These are phyloP conservation scores for Aphaenogaster rudis DNA, from an alignment of 1,140 invertebrate species.

Conservation along the genomic window DNA sequence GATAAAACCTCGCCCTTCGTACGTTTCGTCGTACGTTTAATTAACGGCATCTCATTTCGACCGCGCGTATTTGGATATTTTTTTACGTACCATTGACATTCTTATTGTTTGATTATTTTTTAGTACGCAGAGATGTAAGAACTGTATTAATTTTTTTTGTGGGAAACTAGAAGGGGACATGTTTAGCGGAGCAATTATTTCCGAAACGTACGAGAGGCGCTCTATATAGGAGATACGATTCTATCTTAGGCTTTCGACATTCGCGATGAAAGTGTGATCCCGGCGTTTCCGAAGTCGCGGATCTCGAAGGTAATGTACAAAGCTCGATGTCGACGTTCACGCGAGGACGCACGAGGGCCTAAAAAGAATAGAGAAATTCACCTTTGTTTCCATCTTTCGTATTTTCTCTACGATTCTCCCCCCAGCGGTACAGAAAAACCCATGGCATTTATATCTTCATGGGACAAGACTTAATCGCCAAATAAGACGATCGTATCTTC, in stretches of 20 bases:
- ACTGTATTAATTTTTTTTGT: neutral
- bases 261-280: conserved; percentile 64
- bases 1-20: conserved; percentile 52
- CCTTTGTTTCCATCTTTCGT: conserved; percentile 15
- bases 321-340: conserved; percentile 72
- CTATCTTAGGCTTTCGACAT: conserved; percentile 32
- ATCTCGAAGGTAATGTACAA: conserved; percentile 62
- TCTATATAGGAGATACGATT: conserved; percentile 6
- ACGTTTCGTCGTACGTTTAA: conserved; percentile 42
- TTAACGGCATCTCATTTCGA: conserved; percentile 10
- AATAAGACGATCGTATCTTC: neutral
- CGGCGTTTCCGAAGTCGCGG: conserved; percentile 54
- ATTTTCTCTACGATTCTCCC: neutral
- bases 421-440: neutral
- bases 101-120: neutral
- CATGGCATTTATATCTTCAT: conserved; percentile 18
- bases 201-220: conserved; percentile 52
- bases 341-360: conserved; percentile 74
- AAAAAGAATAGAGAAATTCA: conserved; percentile 60
- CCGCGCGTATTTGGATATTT: conserved; percentile 42
- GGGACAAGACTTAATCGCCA: neutral
- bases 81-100: conserved; percentile 54
- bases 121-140: neutral
- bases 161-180: neutral
- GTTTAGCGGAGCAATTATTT: conserved; percentile 2